Conservation (phyloP, 92 coral and sea anemone genomes). For the Porites evermanni region DNA sequence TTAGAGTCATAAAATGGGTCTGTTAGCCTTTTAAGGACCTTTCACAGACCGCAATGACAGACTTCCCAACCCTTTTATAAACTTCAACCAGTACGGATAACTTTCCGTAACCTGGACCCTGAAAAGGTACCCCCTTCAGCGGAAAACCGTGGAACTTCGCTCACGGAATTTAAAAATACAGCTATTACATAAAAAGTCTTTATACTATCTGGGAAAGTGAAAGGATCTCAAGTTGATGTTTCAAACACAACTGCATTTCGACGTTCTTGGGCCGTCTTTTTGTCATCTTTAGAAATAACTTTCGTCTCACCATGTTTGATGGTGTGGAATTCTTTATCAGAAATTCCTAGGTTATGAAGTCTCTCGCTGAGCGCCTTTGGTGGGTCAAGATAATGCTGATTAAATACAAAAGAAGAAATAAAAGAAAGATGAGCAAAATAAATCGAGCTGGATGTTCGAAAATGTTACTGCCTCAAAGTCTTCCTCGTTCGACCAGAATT, state of each 20-base stretch:
- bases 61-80: no score
- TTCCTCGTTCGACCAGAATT: no score
- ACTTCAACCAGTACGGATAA: no score
- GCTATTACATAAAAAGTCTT: no score
- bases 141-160: no score
- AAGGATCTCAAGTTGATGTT: neutral
- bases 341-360: constrained; percentile 54
- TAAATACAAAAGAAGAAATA: neutral
- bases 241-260: neutral
- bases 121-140: no score
- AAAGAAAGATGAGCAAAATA: neutral
- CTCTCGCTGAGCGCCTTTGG: constrained; percentile 74
- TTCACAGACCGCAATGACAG: no score
- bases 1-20: no score
- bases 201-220: no score
- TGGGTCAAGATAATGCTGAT: constrained; percentile 89
- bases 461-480: neutral
- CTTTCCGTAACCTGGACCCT: no score
- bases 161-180: no score
- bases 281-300: constrained; percentile 37
- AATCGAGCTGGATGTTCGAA: neutral
- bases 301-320: constrained; percentile 85
- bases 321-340: constrained; percentile 71
- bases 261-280: neutral
- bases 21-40: no score